Base-by-base conservation (phyloP, 2,797 vertebrate species). In the Diglossa cyanea region DNA sequence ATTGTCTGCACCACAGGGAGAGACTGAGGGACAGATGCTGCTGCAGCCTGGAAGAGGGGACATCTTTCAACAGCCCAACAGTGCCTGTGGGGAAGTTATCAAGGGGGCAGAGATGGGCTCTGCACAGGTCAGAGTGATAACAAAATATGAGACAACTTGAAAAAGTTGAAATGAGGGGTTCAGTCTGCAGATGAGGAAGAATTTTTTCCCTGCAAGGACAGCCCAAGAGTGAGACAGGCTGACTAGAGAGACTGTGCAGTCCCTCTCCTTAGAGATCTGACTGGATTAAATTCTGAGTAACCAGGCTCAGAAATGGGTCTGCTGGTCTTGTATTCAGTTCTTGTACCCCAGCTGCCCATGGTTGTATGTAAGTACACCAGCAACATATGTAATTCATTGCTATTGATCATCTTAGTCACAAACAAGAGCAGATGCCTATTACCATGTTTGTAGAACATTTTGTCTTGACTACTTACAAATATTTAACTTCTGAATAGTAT, bases 321-420 rank as follows among this genome's bases (percentile, higher is more conserved):
- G 8, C 14, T 40, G 12, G 7, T 60, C 9, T 55, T 70, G 12
- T 47, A 3, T 35, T 71, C 14, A 7, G 28, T 80, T 66, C 53
- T 77, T 44, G 15, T 9, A 33, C 17, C 14, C 3, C 45, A 60
- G 15, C 13, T 84, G 21, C 16, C 53, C 25, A 58, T 0, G 0
- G 23, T 9, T 7, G 0, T 31, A 67, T 9, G 6, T 37, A 53
- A 71, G 23, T 9, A 45, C 2, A 1, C 26, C 26, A 71, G 9
- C 14, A 67, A 33, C 4, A n/a, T 0, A 1, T 17, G 23, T 8
- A 51, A 28, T 51, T 66, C 13, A 30, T n/a, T 72, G 11, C 6
- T 73, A 30, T 35, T 31, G 6, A 47, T 62, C 67, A 26, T 24
- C 11, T 87, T 82, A 62, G 31, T 18, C 25, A 44, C 12, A 12